Conservation (phyloP, 2,113 vertebrate genomes). For the Litocranius walleri region DNA sequence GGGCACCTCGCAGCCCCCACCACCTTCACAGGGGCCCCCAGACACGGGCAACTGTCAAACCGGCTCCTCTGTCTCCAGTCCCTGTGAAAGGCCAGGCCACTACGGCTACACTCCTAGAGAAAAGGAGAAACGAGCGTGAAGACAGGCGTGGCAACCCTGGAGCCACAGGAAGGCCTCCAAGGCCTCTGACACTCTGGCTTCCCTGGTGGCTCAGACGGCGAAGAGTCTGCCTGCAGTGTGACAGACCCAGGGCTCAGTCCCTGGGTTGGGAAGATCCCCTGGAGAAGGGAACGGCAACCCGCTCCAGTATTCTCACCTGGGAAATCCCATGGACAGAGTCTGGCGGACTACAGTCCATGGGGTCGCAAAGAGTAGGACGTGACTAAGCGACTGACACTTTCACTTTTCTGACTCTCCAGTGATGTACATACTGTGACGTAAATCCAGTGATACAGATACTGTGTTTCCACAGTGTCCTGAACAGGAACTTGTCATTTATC, state of each 20-base stretch:
- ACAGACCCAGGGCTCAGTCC: not conserved
- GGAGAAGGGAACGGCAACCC: not conserved
- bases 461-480: not conserved
- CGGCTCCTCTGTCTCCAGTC: not conserved
- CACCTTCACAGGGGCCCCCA: not conserved
- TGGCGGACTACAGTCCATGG: not conserved
- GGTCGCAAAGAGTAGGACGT: not conserved
- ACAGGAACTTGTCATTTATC: not conserved
- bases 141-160: accelerated
- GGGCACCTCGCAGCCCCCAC: no score
- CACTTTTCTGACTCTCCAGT: not conserved
- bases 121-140: not conserved
- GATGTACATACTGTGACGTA: not conserved
- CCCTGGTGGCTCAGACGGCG: not conserved
- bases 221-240: not conserved
- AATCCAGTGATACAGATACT: not conserved
- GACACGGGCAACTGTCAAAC: accelerated
- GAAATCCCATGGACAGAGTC: not conserved
- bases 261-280: not conserved
- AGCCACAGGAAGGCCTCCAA: not conserved
- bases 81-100: not conserved
- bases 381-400: not conserved
- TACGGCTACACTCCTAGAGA: not conserved
- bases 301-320: not conserved
- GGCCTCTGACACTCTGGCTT: not conserved